These are phyloP conservation scores for Apeira syringaria DNA, from an alignment of 2,888 invertebrate genomes.

Conservation along the genomic window DNA sequence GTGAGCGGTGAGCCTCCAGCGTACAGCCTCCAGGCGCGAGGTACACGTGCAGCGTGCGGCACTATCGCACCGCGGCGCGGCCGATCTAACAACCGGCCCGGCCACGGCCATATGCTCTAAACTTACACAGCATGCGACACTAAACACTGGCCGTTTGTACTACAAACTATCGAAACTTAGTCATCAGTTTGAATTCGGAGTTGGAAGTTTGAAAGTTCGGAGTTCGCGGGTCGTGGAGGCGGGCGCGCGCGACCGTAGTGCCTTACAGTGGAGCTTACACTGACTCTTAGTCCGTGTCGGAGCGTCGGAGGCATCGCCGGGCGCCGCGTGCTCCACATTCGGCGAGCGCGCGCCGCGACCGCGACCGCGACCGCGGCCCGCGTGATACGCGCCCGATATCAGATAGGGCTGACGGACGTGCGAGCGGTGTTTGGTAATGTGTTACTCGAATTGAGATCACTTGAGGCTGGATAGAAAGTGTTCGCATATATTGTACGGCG, in stretches of 20 bases:
- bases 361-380: constrained; percentile 80
- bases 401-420: constrained; percentile 45
- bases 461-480: constrained; percentile 16
- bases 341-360: constrained; percentile 67
- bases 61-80: constrained; percentile 70
- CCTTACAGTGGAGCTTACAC: constrained; percentile 75
- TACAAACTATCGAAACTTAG: constrained; percentile 24
- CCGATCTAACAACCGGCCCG: constrained; percentile 60
- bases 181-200: constrained; percentile 17
- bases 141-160: constrained; percentile 52
- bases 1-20: constrained; percentile 79
- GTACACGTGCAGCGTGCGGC: constrained; percentile 73
- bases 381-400: constrained; percentile 64
- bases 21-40: constrained; percentile 68
- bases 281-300: constrained; percentile 79
- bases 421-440: constrained; percentile 17
- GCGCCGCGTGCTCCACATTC: constrained; percentile 75
- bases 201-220: constrained; percentile 26
- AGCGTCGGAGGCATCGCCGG: constrained; percentile 77
- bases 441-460: constrained; percentile 12
- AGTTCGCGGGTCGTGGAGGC: constrained; percentile 41
- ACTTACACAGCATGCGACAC: constrained; percentile 72
- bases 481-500: constrained; percentile 6
- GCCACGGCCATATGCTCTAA: constrained; percentile 73
- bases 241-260: constrained; percentile 70